Base-by-base conservation (phyloP, 1,140 invertebrate genomes). In the Macrotrachela quadricornifera region DNA sequence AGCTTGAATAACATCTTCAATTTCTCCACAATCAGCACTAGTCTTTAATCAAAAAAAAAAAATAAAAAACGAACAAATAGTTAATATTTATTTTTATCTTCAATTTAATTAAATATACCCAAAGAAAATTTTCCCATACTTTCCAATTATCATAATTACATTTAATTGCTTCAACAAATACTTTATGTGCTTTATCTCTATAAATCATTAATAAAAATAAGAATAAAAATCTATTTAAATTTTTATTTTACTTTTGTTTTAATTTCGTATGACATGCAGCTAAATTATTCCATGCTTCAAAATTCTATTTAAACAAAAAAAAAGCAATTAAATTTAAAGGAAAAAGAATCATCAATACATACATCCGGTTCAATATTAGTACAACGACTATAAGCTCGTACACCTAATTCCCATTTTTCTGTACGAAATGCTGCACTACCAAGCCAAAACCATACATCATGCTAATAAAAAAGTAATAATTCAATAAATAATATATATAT, bases 221-320 rank as follows among this genome's bases (percentile, higher is more conserved):
- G 21, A 40, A 41, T 13, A 30, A 21, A n/a, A 42, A 17, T 16
- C 10, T 3, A n/a, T 37, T 48, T 10, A 37, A 18, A 38, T 16
- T 55, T 55, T 42, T n/a, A n/a, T 61, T 64, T 61, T 65, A 70
- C 72, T 91, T 92, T 59, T 95, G 79, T 0, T 82, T 79, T 49
- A 83, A 68, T 60, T 85, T 81, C 10, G 88, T 79, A 60, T 92
- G 87, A 6, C 83, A 84, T 64, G 88, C 86, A 12, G 85, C 83
- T 48, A 96, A 71, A 71, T 96, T 96, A 69, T 92, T 95, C 91
- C 91, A 97, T 0, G 84, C 85, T 71, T 95, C 85, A 66, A 85
- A 94, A 57, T 81, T 80, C 71, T 83, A 59, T 45, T 63, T 61
- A 57, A 44, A 49, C 49, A 10, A 54, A 47, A 44, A 56, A 56